Conservation (phyloP, 2,888 invertebrate species). For the Fragum whitleyi region DNA sequence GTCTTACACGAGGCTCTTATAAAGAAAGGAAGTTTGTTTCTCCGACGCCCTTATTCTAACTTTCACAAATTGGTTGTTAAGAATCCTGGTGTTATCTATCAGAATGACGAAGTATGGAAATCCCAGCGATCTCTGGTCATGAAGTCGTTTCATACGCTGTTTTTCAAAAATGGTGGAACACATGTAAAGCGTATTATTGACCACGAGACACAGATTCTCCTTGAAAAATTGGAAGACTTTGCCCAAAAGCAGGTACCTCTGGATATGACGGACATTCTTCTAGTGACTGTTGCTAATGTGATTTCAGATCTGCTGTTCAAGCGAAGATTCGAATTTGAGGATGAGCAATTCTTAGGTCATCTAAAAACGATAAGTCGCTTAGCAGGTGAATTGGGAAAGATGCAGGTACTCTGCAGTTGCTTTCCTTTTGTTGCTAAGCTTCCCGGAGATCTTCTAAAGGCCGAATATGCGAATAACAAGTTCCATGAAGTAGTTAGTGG, state of each 20-base stretch:
- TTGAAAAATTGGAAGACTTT: not conserved
- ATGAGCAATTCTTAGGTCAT: not conserved
- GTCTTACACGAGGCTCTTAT: conserved; percentile 51
- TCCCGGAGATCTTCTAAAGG: not conserved
- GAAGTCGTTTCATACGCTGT: conserved; percentile 36
- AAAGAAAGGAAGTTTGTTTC: conserved; percentile 50
- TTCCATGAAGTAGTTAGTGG: not conserved
- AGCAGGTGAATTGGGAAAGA: not conserved
- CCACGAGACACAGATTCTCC: conserved; percentile 20
- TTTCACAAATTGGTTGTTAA: conserved; percentile 11
- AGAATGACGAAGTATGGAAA: conserved; percentile 46
- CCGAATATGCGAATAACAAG: not conserved
- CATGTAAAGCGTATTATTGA: conserved; percentile 38
- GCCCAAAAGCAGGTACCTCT: not conserved
- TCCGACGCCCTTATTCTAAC: conserved; percentile 8
- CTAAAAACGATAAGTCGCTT: not conserved
- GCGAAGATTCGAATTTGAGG: conserved; percentile 25
- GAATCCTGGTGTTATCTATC: conserved; percentile 29
- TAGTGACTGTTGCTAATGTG: conserved; percentile 19
- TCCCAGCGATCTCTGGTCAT: conserved; percentile 36
- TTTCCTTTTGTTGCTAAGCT: conserved; percentile 25
- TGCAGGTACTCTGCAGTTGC: conserved; percentile 16
- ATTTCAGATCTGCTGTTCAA: conserved; percentile 15
- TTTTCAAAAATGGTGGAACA: conserved; percentile 34
- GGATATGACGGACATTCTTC: conserved; percentile 30